Conservation (phyloP, 2,113 vertebrate species). For the Nymphicus hollandicus region DNA sequence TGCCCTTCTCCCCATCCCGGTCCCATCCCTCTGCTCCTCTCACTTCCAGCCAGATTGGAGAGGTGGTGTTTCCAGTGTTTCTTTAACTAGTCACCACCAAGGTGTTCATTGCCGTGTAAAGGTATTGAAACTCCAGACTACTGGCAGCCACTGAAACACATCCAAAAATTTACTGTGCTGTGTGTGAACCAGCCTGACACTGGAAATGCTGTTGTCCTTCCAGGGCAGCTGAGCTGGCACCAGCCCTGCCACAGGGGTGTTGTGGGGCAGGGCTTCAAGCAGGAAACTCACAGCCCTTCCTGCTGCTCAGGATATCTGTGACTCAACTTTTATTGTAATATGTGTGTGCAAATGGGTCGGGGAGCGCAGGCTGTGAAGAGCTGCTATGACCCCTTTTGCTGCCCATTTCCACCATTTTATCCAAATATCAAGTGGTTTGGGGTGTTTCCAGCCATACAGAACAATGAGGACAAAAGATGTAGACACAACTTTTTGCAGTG, state of each 20-base stretch:
- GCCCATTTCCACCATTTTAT: background rate
- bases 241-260: background rate
- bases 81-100: background rate
- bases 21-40: background rate
- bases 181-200: background rate
- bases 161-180: background rate
- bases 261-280: background rate
- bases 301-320: background rate
- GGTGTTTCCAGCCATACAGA: background rate
- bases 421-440: background rate
- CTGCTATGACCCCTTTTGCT: background rate
- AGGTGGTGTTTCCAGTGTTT: background rate
- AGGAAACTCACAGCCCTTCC: background rate
- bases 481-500: background rate
- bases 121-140: background rate
- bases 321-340: background rate
- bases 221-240: background rate
- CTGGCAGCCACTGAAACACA: background rate
- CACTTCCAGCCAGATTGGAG: background rate
- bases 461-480: background rate
- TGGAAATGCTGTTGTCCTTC: background rate
- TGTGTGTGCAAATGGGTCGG: background rate
- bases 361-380: background rate
- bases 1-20: background rate
- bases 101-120: background rate